Evolutionary conservation across 2,113 vertebrate genomes (phyloP), one percentile per base, ranked within the genome.

Genomic region (Syngnathus floridae): DNA sequence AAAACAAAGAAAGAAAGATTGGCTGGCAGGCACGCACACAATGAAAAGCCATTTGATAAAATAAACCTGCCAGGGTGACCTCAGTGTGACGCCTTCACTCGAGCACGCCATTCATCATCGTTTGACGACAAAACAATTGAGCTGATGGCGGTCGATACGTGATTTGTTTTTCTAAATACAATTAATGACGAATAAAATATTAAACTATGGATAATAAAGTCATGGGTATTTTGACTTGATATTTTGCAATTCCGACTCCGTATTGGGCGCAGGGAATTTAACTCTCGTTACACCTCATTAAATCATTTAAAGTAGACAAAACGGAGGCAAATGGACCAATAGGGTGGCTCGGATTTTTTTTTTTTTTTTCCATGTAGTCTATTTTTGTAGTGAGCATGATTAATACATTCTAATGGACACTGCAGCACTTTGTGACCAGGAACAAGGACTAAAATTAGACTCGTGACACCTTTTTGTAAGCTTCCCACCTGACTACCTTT

Each of bases 121-220:
- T 85, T 82, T 54, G 70, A 63, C 74, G 40, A 57, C 72, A 62
- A 79, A 81, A 82, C 76, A 76, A 75, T 75, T 83, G 76, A 73
- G 74, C 72, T 82, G 78, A 88, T 84, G 70, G 13, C 10, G 19
- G 36, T 37, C 35, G 7, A 58, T 58, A 5, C 26, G 26, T 31
- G 26, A 31, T 31, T 31, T 3, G 26, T 3, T 31, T 31, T 31
- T 31, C 26, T 31, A 31, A 31, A 31, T 31, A 31, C 26, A 31
- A 31, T 31, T 31, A 31, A 31, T 3, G 40, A 41, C 10, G 10
- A 41, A 41, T 8, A 4, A 45, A 45, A 45, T 16, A 45, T 14
- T 16, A 5, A 45, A 45, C 14, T 45, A 16, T 5, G 4, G 26
- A 31, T 31, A 48, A 48, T 48, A 19, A 8, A 19, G 19, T 17